A percentile compares a stretch with the other conserved stretches of the same genome.
phyloP scores from a whole-genome alignment of 2,797 vertebrate species.

The Microcaecilia unicolor region DNA sequence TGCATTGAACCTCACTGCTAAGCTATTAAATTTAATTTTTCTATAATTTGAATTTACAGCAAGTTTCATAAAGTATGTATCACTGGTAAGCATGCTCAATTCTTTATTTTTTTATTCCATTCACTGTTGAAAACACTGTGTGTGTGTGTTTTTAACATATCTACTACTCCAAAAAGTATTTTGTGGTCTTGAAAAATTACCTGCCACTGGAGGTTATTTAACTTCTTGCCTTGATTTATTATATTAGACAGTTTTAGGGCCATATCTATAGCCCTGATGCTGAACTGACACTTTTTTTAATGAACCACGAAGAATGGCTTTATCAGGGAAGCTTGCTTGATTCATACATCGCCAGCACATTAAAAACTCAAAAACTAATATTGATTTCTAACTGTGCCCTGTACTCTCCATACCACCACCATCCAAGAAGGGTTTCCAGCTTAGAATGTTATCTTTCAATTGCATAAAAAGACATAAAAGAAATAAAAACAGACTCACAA shows the following conservation, averaged over 20 bases:
- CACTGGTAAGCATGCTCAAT: not conserved
- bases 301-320: slow-evolving; percentile 45
- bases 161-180: slow-evolving; percentile 23
- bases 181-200: slow-evolving; percentile 55
- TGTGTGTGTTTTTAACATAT: not conserved
- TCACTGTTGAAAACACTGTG: not conserved
- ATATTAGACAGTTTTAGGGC: slow-evolving; percentile 63
- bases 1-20: too few relatives aligned
- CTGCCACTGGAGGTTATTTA: slow-evolving; percentile 63
- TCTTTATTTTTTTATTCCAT: slow-evolving; percentile 3
- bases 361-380: slow-evolving; percentile 36
- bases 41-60: not conserved
- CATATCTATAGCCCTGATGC: slow-evolving; percentile 52
- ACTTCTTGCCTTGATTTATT: slow-evolving; percentile 60
- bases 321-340: slow-evolving; percentile 37
- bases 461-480: slow-evolving; percentile 3
- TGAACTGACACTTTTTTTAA: slow-evolving; percentile 60
- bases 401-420: slow-evolving; percentile 26
- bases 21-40: too few relatives aligned
- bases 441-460: slow-evolving; percentile 5
- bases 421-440: slow-evolving; percentile 16
- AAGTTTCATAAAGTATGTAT: not conserved
- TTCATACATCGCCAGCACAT: slow-evolving; percentile 39
- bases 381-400: slow-evolving; percentile 24
- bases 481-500: slow-evolving; percentile 11